Percentiles rank a stretch among this genome's conserved stretches.
phyloP scores from a whole-genome alignment of 1,140 invertebrate genomes.

The Propsilocerus akamusi region DNA sequence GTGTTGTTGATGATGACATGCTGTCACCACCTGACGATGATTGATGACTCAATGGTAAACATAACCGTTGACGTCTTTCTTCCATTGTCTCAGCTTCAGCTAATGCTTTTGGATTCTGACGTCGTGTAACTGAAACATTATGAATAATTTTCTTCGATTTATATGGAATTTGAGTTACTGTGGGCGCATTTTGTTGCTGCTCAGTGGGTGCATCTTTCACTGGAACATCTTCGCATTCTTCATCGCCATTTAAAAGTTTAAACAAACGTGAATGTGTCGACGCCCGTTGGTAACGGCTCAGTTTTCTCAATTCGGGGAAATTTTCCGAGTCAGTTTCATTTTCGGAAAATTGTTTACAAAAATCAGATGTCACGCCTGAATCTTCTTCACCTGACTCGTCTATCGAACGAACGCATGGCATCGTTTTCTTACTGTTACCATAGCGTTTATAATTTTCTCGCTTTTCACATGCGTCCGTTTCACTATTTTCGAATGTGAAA shows the following conservation, averaged over 20 bases:
- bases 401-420: slow-evolving; percentile 23
- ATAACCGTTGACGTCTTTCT: slow-evolving; percentile 19
- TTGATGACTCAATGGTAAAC: slow-evolving; percentile 22
- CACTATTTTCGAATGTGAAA: slow-evolving; percentile 16
- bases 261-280: slow-evolving; percentile 53
- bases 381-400: slow-evolving; percentile 45
- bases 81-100: slow-evolving; percentile 18
- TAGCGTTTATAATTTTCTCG: not conserved
- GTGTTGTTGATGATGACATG: slow-evolving; percentile 30
- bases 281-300: slow-evolving; percentile 41
- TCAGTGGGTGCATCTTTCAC: slow-evolving; percentile 10
- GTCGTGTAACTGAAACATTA: slow-evolving; percentile 21
- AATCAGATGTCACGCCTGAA: slow-evolving; percentile 49
- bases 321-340: slow-evolving; percentile 39
- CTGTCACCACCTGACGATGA: slow-evolving; percentile 23
- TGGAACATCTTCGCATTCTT: slow-evolving; percentile 15
- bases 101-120: slow-evolving; percentile 16
- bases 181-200: slow-evolving; percentile 9
- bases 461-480: not conserved
- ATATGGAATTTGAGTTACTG: slow-evolving; percentile 14
- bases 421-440: slow-evolving; percentile 12
- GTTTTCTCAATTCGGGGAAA: slow-evolving; percentile 30
- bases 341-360: slow-evolving; percentile 46
- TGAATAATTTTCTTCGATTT: slow-evolving; percentile 18
- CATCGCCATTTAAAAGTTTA: slow-evolving; percentile 33